phyloP scores from a whole-genome alignment of 2,888 invertebrate species.

The Oscheius myriophilus region DNA sequence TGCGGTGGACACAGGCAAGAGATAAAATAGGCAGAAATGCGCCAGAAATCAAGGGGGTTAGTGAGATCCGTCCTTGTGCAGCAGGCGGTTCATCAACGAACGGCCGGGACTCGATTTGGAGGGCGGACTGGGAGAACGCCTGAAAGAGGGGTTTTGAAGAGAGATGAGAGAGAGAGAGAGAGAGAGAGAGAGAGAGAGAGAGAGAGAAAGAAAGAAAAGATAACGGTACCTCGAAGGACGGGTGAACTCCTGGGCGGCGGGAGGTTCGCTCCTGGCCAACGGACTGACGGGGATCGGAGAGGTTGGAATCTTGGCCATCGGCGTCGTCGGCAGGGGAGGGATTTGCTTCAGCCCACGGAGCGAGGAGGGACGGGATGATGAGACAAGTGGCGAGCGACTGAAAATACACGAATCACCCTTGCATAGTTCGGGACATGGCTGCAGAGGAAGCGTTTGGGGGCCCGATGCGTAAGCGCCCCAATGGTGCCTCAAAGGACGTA shows the following conservation, averaged over 20 bases:
- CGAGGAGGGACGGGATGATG: slow-evolving; percentile 43
- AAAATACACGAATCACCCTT: slow-evolving; percentile 1
- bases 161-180: too few species aligned
- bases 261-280: slow-evolving; percentile 21
- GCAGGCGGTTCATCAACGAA: slow-evolving; percentile 30
- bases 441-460: too few species aligned
- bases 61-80: slow-evolving; percentile 29
- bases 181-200: too few species aligned
- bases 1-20: slow-evolving; percentile 38
- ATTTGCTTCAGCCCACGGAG: slow-evolving; percentile 36
- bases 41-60: slow-evolving; percentile 22
- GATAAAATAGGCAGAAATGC: slow-evolving; percentile 41
- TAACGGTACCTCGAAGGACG: background rate
- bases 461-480: too few species aligned
- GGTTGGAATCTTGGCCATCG: slow-evolving; percentile 25
- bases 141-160: background rate
- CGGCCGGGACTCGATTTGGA: slow-evolving; percentile 13
- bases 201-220: too few species aligned
- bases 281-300: slow-evolving; percentile 33
- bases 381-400: slow-evolving; percentile 28
- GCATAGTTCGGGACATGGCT: too few species aligned
- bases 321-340: slow-evolving; percentile 14
- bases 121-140: slow-evolving; percentile 26
- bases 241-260: background rate
- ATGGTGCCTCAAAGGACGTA: too few species aligned